Conservation (phyloP, 2,113 vertebrate species). For the Grantiella picta region DNA sequence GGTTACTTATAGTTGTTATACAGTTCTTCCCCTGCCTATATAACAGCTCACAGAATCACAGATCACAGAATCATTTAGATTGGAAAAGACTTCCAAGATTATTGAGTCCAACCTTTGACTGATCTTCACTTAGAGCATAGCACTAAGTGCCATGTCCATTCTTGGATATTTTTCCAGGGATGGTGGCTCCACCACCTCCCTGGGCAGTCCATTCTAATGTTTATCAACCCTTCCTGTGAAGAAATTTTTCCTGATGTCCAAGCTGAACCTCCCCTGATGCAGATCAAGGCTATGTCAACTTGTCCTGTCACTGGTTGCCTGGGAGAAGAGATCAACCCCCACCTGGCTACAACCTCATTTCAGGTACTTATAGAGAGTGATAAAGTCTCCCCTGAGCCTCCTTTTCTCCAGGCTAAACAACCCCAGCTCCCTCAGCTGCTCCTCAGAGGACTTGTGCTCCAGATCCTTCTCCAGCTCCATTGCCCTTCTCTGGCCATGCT, state of each 20-base stretch:
- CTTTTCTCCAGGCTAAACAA: not conserved
- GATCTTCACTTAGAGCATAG: not conserved
- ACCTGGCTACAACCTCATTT: not conserved
- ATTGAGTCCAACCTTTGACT: not conserved
- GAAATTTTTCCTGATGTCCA: not conserved
- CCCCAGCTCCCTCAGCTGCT: not conserved
- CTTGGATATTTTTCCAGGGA: not conserved
- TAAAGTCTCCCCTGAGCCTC: not conserved
- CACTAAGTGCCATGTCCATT: not conserved
- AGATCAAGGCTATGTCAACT: not conserved
- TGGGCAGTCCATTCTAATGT: not conserved
- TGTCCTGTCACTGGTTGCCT: not conserved
- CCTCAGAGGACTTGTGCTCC: accelerated
- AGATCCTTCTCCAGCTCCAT: not conserved
- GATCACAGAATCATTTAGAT: not conserved
- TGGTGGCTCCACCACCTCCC: not conserved
- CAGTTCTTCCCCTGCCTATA: not conserved
- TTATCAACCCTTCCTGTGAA: not conserved
- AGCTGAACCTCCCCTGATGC: not conserved
- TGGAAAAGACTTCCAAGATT: not conserved
- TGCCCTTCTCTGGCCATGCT: not conserved
- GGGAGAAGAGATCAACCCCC: not conserved
- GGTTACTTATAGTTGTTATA: not conserved
- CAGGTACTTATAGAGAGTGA: too few relatives aligned
- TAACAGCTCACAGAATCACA: not conserved